phyloP scores from a whole-genome alignment of 2,888 invertebrate species.

The Drosophila acutilabella region DNA sequence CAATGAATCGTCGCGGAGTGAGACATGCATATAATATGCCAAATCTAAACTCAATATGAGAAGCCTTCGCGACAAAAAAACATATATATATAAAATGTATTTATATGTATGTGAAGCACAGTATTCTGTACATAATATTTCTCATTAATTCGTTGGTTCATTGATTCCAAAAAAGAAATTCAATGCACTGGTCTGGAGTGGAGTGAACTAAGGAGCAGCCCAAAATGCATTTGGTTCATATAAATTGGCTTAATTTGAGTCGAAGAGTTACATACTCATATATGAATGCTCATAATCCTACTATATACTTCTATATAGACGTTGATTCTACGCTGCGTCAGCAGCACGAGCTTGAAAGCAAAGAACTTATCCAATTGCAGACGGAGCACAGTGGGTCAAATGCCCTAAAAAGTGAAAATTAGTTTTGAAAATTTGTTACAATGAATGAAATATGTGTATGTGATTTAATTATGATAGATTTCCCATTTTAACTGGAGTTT shows the following conservation, averaged over 20 bases:
- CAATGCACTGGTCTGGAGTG: constrained; percentile 52
- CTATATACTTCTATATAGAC: constrained; percentile 17
- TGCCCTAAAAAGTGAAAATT: background rate
- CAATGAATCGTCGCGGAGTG: constrained; percentile 62
- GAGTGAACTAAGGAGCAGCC: constrained; percentile 28
- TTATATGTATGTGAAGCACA: background rate
- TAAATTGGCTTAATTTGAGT: constrained; percentile 51
- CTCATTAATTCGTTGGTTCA: constrained; percentile 70
- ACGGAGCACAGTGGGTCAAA: background rate
- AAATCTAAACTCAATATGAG: constrained; percentile 42
- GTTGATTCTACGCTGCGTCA: constrained; percentile 56
- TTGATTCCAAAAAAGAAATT: constrained; percentile 79
- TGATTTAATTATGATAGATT: no score
- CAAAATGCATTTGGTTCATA: constrained; percentile 24
- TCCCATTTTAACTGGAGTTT: no score
- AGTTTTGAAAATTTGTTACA: no score
- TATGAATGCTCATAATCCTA: background rate
- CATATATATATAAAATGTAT: no score
- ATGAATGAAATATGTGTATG: no score
- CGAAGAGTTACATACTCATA: constrained; percentile 28
- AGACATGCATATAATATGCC: constrained; percentile 61
- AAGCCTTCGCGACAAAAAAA: constrained; percentile 2
- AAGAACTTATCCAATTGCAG: constrained; percentile 28
- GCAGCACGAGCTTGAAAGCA: constrained; percentile 53
- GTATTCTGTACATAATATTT: constrained; percentile 52